Conservation (phyloP, 2,797 vertebrate species). For the Meda fulgida region DNA sequence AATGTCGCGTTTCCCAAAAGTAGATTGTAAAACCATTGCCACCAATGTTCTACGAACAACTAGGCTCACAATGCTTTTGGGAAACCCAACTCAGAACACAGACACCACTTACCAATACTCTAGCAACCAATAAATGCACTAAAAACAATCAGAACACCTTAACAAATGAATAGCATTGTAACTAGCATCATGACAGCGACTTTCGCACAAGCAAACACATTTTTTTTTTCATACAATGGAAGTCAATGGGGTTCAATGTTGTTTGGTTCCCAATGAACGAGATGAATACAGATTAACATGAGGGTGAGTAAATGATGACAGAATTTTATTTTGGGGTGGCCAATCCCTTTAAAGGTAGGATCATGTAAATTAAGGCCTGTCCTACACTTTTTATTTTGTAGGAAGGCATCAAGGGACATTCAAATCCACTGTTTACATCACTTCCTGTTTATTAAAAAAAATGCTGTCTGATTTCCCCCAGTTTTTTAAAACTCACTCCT, state of each 20-base stretch:
- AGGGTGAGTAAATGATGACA: too few relatives aligned
- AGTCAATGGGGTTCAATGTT: neutral
- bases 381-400: neutral
- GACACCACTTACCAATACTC: neutral
- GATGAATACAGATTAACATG: neutral
- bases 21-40: neutral
- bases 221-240: neutral
- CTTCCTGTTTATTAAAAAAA: neutral
- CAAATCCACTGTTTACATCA: neutral
- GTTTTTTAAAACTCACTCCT: neutral
- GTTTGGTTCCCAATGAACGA: too few relatives aligned
- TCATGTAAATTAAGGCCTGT: neutral
- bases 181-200: neutral
- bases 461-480: neutral
- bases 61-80: neutral
- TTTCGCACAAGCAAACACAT: neutral
- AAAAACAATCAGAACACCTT: neutral
- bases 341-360: neutral
- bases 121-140: neutral
- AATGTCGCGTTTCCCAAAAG: too few relatives aligned
- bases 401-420: neutral
- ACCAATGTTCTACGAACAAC: neutral
- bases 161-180: neutral
- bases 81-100: neutral
- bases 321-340: too few relatives aligned